Base-by-base conservation (phyloP, 1,140 invertebrate genomes). In the Lamellibrachia luymesi region DNA sequence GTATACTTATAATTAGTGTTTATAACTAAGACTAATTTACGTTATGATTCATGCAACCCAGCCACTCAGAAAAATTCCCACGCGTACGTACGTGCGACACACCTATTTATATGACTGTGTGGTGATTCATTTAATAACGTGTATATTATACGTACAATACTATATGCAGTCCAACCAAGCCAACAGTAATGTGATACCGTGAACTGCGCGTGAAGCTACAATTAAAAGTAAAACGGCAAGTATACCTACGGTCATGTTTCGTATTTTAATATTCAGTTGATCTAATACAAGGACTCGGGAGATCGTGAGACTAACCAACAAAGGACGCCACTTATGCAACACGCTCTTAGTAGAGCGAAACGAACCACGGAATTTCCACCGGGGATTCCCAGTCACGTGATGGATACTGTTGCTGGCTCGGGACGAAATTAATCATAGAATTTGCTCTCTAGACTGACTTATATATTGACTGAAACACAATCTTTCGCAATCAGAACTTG, bases 351-450 rank as follows among this genome's bases (percentile, higher is more conserved):
- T 25, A 0, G 27, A 91, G 7, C 90, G 22, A 8, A 25, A 27
- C 22, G n/a, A 50, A 92, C 49, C 49, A n/a, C 27, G 50, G 51
- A 52, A 52, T 50, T 50, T 17, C 64, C 27, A 92, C 51, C 92
- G 51, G 92, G 51, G 92, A 92, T 92, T 52, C 25, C 64, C 51
- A 92, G 64, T 64, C 50, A 50, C 64, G 51, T 92, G 50, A 52
- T 92, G 2, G 51, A 92, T 51, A 51, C 51, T 49, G 8, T 92
- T 50, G 6, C 64, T 25, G 27, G 51, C n/a, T 17, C 13, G 13
- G 22, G 22, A 91, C n/a, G 2, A 22, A 25, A 91, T 50, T 50
- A 91, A 50, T 50, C 51, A 91, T 50, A 51, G 10, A 50, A n/a
- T 50, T 51, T 91, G 51, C 91, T 91, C 51, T 50, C 91, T 90